Conservation (phyloP, 2,888 invertebrate species). For the Trypoxylon attenuatum region DNA sequence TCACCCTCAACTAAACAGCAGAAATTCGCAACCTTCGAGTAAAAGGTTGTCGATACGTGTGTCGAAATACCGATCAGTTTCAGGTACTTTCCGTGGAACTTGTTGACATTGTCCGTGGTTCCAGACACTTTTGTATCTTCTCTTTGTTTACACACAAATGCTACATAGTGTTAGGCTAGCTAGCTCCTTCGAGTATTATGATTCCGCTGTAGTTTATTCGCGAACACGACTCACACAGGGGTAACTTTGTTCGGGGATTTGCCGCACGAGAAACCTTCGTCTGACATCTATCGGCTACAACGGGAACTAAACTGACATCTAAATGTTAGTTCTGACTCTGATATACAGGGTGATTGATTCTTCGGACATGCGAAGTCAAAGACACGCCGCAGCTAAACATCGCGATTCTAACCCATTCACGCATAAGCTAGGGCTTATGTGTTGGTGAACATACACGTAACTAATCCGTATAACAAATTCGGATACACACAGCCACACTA, state of each 20-base stretch:
- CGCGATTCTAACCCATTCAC: too few relatives aligned
- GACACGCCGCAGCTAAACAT: too few relatives aligned
- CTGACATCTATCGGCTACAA: background rate
- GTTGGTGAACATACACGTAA: too few relatives aligned
- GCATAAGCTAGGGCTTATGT: too few relatives aligned
- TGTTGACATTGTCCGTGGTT: constrained; percentile 5
- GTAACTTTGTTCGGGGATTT: constrained; percentile 25
- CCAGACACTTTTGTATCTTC: background rate
- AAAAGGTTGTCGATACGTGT: constrained; percentile 11
- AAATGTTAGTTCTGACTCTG: too few relatives aligned
- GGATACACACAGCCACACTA: too few relatives aligned
- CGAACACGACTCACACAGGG: too few relatives aligned
- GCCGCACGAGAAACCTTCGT: background rate
- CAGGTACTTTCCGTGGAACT: background rate
- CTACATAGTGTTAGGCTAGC: constrained; percentile 24
- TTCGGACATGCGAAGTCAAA: too few relatives aligned
- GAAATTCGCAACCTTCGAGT: constrained; percentile 19
- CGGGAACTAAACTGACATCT: background rate
- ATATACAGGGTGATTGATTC: too few relatives aligned
- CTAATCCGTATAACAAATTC: too few relatives aligned
- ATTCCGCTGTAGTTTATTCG: constrained; percentile 18
- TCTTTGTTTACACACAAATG: constrained; percentile 35
- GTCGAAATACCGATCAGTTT: constrained; percentile 18
- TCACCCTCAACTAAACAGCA: constrained; percentile 36
- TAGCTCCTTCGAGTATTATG: constrained; percentile 7